Conservation (phyloP, 2,113 vertebrate genomes). For the Todiramphus saurophagus region DNA sequence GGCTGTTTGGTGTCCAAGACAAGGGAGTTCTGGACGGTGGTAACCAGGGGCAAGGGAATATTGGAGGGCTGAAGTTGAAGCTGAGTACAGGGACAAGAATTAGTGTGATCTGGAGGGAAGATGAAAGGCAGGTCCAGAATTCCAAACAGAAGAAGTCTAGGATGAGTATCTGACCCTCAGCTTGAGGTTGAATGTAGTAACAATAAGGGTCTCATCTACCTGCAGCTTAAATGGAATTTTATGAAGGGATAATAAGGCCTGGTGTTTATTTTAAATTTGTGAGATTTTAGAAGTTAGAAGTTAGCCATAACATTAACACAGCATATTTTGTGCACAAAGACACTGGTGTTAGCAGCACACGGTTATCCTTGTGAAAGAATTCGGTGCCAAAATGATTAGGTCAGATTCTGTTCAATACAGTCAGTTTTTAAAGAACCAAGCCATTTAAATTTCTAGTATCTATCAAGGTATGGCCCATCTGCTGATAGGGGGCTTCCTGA, state of each 20-base stretch:
- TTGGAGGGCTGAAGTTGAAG: neutral
- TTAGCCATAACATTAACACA: neutral
- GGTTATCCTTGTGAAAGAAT: neutral
- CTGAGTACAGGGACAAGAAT: neutral
- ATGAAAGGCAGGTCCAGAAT: neutral
- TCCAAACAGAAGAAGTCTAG: neutral
- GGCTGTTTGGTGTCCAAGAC: neutral
- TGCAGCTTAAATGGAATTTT: neutral
- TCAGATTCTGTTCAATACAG: neutral
- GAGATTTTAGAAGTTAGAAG: neutral
- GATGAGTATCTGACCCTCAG: neutral
- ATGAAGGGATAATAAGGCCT: neutral
- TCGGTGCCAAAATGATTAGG: neutral
- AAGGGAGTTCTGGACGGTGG: neutral
- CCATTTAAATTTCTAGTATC: neutral
- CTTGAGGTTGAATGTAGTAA: neutral
- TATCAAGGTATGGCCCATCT: slow-evolving; percentile 1
- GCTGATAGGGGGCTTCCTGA: slow-evolving; percentile 20
- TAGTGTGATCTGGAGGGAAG: neutral
- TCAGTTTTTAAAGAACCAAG: slow-evolving; percentile 1
- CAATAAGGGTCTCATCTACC: neutral
- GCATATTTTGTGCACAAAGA: neutral
- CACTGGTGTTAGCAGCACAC: neutral
- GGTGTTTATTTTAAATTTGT: neutral
- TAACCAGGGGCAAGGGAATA: neutral